Conservation (phyloP, 2,797 vertebrate genomes). For the Rachycentron canadum region DNA sequence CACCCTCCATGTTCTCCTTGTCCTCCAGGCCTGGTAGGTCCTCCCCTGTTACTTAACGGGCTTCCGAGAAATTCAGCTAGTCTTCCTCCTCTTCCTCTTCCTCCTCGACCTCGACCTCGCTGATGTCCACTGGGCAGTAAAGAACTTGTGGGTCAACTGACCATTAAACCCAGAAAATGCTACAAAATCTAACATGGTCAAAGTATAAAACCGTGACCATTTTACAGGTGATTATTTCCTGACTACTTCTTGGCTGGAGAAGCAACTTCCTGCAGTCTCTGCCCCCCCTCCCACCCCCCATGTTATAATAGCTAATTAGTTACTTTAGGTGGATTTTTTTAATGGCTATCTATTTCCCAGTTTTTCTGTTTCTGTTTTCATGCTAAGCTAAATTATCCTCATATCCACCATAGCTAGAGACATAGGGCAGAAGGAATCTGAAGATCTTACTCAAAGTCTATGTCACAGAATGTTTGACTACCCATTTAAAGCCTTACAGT, state of each 20-base stretch:
- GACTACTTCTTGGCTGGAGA: no score
- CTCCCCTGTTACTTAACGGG: background rate
- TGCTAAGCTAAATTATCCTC: background rate
- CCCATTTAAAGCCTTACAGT: background rate
- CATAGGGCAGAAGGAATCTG: background rate
- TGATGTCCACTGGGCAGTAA: background rate
- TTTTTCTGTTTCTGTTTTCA: background rate
- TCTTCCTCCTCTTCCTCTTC: background rate
- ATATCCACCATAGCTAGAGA: background rate
- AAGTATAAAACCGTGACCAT: no score
- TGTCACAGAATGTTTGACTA: background rate
- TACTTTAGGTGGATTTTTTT: no score
- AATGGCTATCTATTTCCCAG: no score
- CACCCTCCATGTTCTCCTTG: constrained; percentile 18
- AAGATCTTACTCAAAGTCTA: background rate
- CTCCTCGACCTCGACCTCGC: background rate
- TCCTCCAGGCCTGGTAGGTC: background rate
- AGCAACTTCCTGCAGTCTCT: no score
- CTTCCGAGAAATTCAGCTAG: background rate
- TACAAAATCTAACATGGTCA: no score
- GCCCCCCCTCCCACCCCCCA: no score
- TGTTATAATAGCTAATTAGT: no score
- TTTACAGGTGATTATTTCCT: no score
- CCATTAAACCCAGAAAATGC: no score
- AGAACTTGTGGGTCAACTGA: background rate